A percentile compares a stretch with the other conserved stretches of the same genome.
These are phyloP conservation scores for Linurgus olivaceus DNA, from an alignment of 2,797 vertebrate genomes.

Conservation along the genomic window DNA sequence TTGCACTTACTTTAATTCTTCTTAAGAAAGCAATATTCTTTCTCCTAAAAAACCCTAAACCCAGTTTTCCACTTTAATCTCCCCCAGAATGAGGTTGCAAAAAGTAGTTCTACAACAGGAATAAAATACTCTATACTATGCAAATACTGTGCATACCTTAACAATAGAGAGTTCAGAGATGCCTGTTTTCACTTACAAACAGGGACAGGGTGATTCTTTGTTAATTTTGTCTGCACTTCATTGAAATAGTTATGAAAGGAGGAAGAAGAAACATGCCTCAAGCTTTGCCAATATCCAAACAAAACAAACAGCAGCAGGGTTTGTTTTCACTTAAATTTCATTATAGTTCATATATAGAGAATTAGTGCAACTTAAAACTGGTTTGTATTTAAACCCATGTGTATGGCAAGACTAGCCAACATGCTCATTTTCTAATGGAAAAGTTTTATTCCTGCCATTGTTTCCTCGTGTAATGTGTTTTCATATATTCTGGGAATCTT, in stretches of 20 bases:
- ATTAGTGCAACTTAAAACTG: constrained; percentile 50
- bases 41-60: neutral
- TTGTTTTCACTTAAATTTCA: constrained; percentile 64
- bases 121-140: neutral
- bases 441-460: constrained; percentile 41
- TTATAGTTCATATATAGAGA: constrained; percentile 43
- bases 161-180: neutral
- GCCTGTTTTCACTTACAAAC: constrained; percentile 34
- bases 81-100: neutral
- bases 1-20: neutral
- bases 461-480: neutral
- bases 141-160: neutral
- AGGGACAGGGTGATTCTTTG: neutral
- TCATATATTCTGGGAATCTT: neutral
- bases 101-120: neutral
- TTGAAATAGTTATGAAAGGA: constrained; percentile 33
- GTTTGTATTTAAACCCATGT: constrained; percentile 45
- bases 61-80: neutral
- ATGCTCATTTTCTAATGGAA: constrained; percentile 28
- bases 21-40: neutral
- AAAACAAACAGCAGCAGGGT: constrained; percentile 62
- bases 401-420: constrained; percentile 10
- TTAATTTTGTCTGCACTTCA: constrained; percentile 41
- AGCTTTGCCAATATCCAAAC: constrained; percentile 47
- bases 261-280: neutral